These are phyloP conservation scores for Aethes cnicana DNA, from an alignment of 2,888 invertebrate genomes.

Conservation along the genomic window DNA sequence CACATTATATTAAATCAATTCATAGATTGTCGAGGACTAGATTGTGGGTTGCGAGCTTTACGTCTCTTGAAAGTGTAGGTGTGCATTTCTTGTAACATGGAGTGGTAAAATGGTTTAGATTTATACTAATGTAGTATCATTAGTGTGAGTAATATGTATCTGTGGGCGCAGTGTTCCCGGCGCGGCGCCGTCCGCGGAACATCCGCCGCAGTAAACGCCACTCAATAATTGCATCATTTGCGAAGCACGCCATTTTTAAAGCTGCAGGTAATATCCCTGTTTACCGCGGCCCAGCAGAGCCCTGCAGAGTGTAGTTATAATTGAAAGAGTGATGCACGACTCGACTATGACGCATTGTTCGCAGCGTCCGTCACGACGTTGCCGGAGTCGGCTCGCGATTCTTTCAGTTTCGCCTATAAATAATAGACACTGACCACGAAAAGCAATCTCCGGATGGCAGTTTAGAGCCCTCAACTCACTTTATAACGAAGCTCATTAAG, in stretches of 20 bases:
- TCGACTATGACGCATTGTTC: conserved; percentile 59
- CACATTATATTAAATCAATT: conserved; percentile 14
- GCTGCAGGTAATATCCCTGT: conserved; percentile 17
- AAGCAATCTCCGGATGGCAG: conserved; percentile 77
- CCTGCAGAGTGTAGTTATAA: conserved; percentile 44
- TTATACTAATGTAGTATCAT: too few species aligned
- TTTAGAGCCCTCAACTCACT: conserved; percentile 73
- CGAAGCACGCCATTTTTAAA: conserved; percentile 26
- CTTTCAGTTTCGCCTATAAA: conserved; percentile 72
- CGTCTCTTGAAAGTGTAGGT: too few species aligned
- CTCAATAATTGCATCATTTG: conserved; percentile 40
- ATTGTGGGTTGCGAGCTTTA: too few species aligned
- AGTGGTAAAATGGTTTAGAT: too few species aligned
- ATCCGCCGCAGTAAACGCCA: not conserved
- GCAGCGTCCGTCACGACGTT: conserved; percentile 52
- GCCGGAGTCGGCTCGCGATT: conserved; percentile 46
- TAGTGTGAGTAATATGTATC: too few species aligned
- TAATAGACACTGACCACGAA: conserved; percentile 75
- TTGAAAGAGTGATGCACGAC: conserved; percentile 50
- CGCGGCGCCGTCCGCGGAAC: not conserved
- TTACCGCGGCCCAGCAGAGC: conserved; percentile 42
- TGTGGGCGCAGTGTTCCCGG: too few species aligned
- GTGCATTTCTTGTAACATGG: too few species aligned
- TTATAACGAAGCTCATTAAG: conserved; percentile 78
- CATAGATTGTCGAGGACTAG: not conserved